These are phyloP conservation scores for Hypothenemus hampei DNA, from an alignment of 1,140 invertebrate species.

Conservation along the genomic window DNA sequence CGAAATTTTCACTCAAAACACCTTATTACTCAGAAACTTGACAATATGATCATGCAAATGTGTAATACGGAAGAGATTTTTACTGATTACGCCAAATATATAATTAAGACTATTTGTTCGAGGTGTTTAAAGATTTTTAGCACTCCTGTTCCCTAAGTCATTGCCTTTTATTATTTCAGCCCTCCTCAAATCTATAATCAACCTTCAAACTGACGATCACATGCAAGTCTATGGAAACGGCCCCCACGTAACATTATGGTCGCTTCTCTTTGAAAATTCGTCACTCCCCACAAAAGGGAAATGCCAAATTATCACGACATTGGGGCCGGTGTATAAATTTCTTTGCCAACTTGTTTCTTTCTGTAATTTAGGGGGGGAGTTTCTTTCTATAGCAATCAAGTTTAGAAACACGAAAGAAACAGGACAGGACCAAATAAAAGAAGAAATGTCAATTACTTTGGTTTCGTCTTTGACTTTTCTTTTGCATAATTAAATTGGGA, in stretches of 20 bases:
- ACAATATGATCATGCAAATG: constrained; percentile 16
- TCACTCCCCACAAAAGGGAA: constrained; percentile 2
- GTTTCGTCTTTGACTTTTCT: too few relatives aligned
- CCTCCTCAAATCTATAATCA: neutral
- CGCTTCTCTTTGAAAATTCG: constrained; percentile 11
- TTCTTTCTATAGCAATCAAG: too few relatives aligned
- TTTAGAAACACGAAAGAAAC: too few relatives aligned
- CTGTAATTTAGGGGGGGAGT: constrained; percentile 8
- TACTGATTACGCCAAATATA: neutral
- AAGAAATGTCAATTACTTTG: too few relatives aligned
- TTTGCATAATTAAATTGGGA: too few relatives aligned
- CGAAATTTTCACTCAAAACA: constrained; percentile 18
- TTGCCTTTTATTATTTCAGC: neutral
- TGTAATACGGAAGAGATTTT: neutral
- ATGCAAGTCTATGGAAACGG: neutral
- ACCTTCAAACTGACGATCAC: neutral
- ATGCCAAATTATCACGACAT: constrained; percentile 2
- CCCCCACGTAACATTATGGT: constrained; percentile 8
- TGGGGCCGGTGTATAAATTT: constrained; percentile 7
- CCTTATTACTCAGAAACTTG: constrained; percentile 15
- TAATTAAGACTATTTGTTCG: neutral
- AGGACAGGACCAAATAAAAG: too few relatives aligned
- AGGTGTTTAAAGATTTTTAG: neutral
- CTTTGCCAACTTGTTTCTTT: constrained; percentile 11
- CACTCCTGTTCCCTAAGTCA: neutral